Evolutionary conservation across 1,140 invertebrate species (phyloP).

Genomic region (Bicyclus anynana): DNA sequence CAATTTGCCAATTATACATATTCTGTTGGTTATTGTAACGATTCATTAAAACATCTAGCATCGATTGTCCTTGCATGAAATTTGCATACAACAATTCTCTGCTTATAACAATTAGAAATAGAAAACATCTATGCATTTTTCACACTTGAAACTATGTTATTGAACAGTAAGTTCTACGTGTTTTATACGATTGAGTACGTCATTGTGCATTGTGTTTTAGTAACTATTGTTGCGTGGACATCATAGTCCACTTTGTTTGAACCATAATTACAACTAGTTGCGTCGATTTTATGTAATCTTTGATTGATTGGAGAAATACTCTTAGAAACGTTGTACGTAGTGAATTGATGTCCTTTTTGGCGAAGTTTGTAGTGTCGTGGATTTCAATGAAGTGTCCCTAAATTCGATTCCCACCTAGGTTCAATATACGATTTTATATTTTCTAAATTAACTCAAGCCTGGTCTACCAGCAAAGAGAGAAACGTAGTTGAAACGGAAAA

Average conservation of each 20-base stretch:
- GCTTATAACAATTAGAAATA: not conserved
- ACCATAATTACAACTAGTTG: not conserved
- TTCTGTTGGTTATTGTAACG: not conserved
- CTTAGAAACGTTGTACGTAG: too few species aligned
- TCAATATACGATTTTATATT: too few species aligned
- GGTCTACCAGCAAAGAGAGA: too few species aligned
- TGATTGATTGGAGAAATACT: too few species aligned
- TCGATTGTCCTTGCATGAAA: not conserved
- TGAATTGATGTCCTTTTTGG: too few species aligned
- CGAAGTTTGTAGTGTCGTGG: too few species aligned
- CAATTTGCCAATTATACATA: not conserved
- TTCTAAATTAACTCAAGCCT: too few species aligned
- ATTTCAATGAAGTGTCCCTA: too few species aligned
- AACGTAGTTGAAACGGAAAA: too few species aligned
- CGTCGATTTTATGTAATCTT: too few species aligned
- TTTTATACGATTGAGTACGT: not conserved
- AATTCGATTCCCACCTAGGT: too few species aligned
- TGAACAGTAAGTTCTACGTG: not conserved
- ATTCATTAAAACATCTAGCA: constrained; percentile 4
- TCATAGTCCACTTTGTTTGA: not conserved
- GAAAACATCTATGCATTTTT: not conserved
- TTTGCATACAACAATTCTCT: not conserved
- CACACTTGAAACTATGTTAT: not conserved
- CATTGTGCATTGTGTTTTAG: not conserved
- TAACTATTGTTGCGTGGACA: not conserved